Conservation (phyloP, 2,113 vertebrate species). For the Phainopepla nitens region DNA sequence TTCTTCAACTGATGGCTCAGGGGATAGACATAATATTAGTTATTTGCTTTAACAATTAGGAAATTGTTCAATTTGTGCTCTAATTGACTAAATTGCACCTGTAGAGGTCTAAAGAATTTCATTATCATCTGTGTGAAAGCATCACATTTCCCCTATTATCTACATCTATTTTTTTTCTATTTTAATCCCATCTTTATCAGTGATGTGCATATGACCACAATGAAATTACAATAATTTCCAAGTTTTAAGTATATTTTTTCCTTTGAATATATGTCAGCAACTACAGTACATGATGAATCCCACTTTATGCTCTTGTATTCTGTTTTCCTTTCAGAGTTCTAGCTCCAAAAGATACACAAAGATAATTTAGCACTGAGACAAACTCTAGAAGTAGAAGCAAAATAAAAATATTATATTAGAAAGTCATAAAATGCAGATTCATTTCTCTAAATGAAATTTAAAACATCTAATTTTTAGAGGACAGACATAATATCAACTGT, state of each 20-base stretch:
- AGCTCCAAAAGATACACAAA: neutral
- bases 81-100: conserved; percentile 48
- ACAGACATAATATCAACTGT: neutral
- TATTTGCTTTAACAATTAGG: conserved; percentile 42
- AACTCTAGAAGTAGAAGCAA: neutral
- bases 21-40: neutral
- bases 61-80: conserved; percentile 43
- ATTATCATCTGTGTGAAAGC: conserved; percentile 33
- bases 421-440: neutral
- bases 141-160: neutral
- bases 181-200: neutral
- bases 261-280: neutral
- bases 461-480: neutral
- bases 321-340: neutral
- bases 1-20: conserved; percentile 3
- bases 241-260: neutral
- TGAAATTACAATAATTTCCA: neutral
- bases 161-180: neutral
- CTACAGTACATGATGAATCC: neutral
- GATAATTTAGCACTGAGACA: neutral
- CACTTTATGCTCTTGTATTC: neutral
- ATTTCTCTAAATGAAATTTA: neutral
- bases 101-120: conserved; percentile 22
- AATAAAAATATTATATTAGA: neutral
- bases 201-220: neutral